Evolutionary conservation across 2,113 vertebrate species (phyloP).

Genomic region (Megalops atlanticus): DNA sequence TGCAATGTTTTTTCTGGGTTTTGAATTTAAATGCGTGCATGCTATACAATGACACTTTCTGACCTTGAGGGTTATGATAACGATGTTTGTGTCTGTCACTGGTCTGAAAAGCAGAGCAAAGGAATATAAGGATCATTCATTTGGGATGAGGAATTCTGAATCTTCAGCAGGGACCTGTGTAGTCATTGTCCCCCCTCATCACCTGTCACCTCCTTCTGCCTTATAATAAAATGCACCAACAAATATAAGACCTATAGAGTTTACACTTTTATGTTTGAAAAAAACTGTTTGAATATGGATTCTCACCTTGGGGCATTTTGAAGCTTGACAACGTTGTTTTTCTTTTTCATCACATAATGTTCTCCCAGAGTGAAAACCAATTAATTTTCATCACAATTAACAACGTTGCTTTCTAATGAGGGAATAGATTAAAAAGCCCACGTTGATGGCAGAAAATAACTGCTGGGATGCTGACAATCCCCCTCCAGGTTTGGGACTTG

Average conservation of each 20-base stretch:
- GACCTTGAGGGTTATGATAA: not conserved
- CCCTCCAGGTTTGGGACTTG: not conserved
- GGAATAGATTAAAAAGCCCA: not conserved
- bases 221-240: not conserved
- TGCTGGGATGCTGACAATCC: not conserved
- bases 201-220: not conserved
- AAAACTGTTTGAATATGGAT: not conserved
- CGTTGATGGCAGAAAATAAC: not conserved
- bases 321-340: not conserved
- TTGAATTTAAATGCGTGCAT: no score
- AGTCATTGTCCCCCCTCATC: not conserved
- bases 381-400: not conserved
- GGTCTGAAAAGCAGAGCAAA: not conserved
- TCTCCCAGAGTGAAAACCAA: slow-evolving; percentile 16
- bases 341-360: not conserved
- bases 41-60: no score
- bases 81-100: not conserved
- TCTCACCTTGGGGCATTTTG: slow-evolving; percentile 13
- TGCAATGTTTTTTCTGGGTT: no score
- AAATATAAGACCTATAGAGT: not conserved
- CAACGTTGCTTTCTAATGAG: slow-evolving; percentile 10
- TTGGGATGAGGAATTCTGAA: not conserved
- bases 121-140: not conserved
- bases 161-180: not conserved
- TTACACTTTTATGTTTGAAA: not conserved